These are phyloP conservation scores for Sterrhoptilus dennistouni DNA, from an alignment of 2,113 vertebrate genomes.

Conservation along the genomic window DNA sequence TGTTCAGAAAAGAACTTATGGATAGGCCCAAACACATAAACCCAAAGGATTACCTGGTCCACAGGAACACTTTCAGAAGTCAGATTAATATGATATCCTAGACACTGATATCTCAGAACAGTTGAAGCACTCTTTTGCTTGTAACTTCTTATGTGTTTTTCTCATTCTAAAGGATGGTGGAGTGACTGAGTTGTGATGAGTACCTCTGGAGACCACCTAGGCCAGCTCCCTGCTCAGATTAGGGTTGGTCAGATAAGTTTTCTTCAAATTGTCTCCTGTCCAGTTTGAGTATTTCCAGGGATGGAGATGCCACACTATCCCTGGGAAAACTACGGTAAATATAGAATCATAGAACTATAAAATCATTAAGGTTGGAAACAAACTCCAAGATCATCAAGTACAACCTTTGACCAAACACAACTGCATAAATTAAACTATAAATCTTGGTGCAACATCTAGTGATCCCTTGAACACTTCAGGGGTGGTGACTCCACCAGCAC, in stretches of 20 bases:
- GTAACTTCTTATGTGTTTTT: background rate
- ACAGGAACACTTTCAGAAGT: background rate
- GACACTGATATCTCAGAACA: background rate
- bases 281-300: background rate
- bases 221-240: background rate
- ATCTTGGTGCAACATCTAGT: background rate
- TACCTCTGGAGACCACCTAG: background rate
- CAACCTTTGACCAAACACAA: background rate
- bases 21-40: background rate
- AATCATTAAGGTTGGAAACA: background rate
- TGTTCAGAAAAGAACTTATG: background rate
- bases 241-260: background rate
- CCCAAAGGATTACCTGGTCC: background rate
- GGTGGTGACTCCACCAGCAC: background rate
- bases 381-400: background rate
- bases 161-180: background rate
- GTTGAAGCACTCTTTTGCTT: background rate
- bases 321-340: background rate
- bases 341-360: background rate
- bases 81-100: background rate
- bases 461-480: too few relatives aligned
- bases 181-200: background rate
- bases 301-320: background rate
- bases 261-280: background rate
- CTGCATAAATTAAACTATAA: background rate